Conservation (phyloP, 2,888 invertebrate genomes). For the Drosophila nigricruria region DNA sequence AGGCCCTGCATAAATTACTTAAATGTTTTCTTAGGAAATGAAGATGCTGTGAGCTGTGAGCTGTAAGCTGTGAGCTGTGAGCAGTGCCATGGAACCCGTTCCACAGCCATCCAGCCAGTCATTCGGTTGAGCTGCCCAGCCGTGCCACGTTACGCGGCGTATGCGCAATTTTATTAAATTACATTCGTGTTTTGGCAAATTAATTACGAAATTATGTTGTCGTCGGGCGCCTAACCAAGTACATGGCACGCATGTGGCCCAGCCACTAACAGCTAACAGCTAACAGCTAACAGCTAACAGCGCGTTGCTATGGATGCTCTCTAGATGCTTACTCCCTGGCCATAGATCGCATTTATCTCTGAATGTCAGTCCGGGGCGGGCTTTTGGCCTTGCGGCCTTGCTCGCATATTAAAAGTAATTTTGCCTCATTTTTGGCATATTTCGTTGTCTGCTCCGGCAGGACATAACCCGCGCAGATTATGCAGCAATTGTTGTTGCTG, state of each 20-base stretch:
- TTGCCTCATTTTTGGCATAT: slow-evolving; percentile 75
- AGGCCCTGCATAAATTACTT: slow-evolving; percentile 77
- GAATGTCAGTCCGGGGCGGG: slow-evolving; percentile 55
- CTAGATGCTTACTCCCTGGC: slow-evolving; percentile 11
- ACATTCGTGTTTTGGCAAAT: slow-evolving; percentile 83
- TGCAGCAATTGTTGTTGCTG: slow-evolving; percentile 59
- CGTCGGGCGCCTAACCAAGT: slow-evolving; percentile 70
- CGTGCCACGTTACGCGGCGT: slow-evolving; percentile 59
- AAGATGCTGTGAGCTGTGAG: slow-evolving; percentile 55
- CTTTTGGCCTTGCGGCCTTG: slow-evolving; percentile 17
- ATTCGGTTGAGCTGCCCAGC: background rate
- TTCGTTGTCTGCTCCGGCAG: slow-evolving; percentile 56
- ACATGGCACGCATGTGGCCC: slow-evolving; percentile 24
- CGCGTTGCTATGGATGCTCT: slow-evolving; percentile 28
- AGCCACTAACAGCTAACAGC: background rate
- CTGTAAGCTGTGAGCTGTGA: too few species aligned
- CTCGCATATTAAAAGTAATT: slow-evolving; percentile 77
- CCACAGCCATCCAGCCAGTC: background rate
- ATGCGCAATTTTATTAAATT: slow-evolving; percentile 82
- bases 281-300: too few species aligned
- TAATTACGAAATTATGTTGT: slow-evolving; percentile 82
- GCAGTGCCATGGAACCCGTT: slow-evolving; percentile 29
- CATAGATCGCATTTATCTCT: slow-evolving; percentile 74
- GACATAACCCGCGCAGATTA: slow-evolving; percentile 66
- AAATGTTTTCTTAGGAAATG: slow-evolving; percentile 67